phyloP scores from a whole-genome alignment of 2,888 invertebrate genomes.

The Meteorus colon region DNA sequence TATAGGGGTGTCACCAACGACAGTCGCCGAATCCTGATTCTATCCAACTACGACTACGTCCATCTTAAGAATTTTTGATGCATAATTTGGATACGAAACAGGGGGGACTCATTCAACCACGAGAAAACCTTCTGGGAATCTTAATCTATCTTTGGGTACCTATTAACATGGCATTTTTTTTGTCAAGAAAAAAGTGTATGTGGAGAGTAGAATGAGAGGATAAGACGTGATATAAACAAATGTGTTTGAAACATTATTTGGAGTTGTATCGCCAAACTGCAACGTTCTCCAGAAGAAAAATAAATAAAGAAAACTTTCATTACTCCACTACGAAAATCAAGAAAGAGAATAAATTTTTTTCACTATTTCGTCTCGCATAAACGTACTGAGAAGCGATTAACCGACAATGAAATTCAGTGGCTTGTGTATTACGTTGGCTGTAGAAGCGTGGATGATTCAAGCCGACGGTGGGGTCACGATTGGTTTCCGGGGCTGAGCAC shows the following conservation, averaged over 20 bases:
- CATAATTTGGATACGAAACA: slow-evolving; percentile 37
- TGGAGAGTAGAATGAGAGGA: neutral
- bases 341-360: too few relatives aligned
- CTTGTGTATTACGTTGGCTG: slow-evolving; percentile 55
- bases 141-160: neutral
- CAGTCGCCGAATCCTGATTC: slow-evolving; percentile 20
- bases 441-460: slow-evolving; percentile 60
- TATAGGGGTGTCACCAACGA: slow-evolving; percentile 22
- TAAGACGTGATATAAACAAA: neutral
- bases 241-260: slow-evolving; percentile 7
- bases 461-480: slow-evolving; percentile 59
- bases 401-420: slow-evolving; percentile 34
- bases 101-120: neutral
- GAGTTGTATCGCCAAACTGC: neutral
- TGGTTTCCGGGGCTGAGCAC: slow-evolving; percentile 63
- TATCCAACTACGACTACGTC: slow-evolving; percentile 14
- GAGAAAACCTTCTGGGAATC: slow-evolving; percentile 11
- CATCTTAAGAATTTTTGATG: slow-evolving; percentile 45
- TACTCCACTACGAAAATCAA: too few relatives aligned
- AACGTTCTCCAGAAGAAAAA: too few relatives aligned
- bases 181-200: neutral
- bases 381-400: neutral
- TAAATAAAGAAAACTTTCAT: too few relatives aligned
- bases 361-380: neutral
- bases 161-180: slow-evolving; percentile 2